These are phyloP conservation scores for Formica exsecta DNA, from an alignment of 1,140 invertebrate species.

Conservation along the genomic window DNA sequence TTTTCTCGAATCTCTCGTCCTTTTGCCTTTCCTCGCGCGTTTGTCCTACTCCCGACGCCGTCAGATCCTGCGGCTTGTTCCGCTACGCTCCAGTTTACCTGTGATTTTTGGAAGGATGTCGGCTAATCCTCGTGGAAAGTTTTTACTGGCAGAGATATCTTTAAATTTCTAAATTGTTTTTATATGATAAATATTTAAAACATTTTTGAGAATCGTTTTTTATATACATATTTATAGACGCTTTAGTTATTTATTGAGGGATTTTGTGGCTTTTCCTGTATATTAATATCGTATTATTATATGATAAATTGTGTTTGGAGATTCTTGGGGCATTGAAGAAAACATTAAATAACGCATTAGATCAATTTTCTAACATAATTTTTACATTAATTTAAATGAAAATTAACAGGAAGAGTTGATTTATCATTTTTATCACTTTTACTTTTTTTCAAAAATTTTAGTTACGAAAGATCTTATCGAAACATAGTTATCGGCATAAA, in stretches of 20 bases:
- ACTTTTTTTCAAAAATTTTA: neutral
- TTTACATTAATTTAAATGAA: neutral
- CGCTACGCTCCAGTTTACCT: neutral
- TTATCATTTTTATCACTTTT: neutral
- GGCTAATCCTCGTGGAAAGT: neutral
- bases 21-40: constrained; percentile 40
- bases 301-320: neutral
- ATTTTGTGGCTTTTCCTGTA: no score
- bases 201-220: neutral
- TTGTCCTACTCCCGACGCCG: constrained; percentile 15
- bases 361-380: neutral
- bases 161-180: neutral
- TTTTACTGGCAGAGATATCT: neutral
- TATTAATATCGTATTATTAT: no score
- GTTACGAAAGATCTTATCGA: neutral
- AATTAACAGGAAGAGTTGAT: neutral
- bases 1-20: constrained; percentile 50
- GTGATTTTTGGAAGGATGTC: neutral
- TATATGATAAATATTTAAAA: neutral
- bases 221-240: no score
- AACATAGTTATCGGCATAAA: neutral
- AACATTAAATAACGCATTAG: neutral
- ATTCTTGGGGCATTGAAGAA: neutral
- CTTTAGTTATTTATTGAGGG: no score
- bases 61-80: neutral